Base-by-base conservation (phyloP, 2,797 vertebrate genomes). In the Bufotes viridis region DNA sequence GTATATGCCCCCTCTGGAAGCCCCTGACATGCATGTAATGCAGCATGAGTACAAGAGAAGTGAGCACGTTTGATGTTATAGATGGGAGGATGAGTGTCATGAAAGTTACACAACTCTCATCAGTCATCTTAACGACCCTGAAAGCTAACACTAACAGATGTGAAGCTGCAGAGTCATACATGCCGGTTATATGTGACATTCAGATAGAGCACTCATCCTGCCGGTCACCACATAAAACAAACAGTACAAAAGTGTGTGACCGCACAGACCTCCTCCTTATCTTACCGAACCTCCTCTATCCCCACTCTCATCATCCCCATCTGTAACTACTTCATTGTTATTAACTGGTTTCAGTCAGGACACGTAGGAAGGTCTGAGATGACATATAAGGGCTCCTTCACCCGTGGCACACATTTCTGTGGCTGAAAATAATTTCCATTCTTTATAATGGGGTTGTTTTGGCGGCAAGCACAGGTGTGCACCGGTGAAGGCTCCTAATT, bases 101-200 rank as follows among this genome's bases (percentile, higher is more conserved):
- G 24, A 24, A 60, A 24, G 24, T 63, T 58, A 65, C 69, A n/a
- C 58, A 74, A 34, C 60, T 63, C 34, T 70, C 67, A 75, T 87
- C 82, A 67, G 14, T 87, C 72, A 78, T 78, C 26, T 42, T 87
- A 78, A 69, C 51, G 51, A 69, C 72, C 72, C 72, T 17, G 26
- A 20, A 3, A 58, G 24, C 15, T 67, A 82, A 74, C 69, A 63
- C 29, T 22, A 82, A 82, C 86, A 87, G 80, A 87, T 87, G 86
- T 61, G 42, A 42, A 8, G 12, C 20, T 15, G 63, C 26, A 24
- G 42, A 1, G 18, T 13, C 69, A 8, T 26, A 42, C 13, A 13
- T 67, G 24, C 17, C 15, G 10, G 18, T 15, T 60, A 17, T 60
- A 53, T 34, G 26, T 72, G 60, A 67, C 18, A 20, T 65, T n/a